Evolutionary conservation across 2,113 vertebrate genomes (phyloP).

Genomic region (Myrmecobius fasciatus): DNA sequence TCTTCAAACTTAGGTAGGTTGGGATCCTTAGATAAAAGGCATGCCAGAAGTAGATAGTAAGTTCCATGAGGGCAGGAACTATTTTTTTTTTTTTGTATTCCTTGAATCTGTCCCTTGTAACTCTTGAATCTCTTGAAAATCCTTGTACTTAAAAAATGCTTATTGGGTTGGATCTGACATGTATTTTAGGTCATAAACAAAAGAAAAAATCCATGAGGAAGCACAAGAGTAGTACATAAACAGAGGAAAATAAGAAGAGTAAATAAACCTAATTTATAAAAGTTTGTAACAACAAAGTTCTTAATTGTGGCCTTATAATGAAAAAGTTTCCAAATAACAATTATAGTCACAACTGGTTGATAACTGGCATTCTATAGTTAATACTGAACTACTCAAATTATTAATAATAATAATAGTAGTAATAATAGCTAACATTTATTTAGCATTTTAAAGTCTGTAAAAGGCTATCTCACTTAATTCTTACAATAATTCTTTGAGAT

Average conservation of each 20-base stretch:
- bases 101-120: not conserved
- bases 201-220: not conserved
- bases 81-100: not conserved
- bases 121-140: too few relatives aligned
- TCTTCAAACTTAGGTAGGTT: not conserved
- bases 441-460: not conserved
- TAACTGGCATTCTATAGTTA: not conserved
- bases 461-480: not conserved
- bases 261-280: not conserved
- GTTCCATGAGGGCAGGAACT: not conserved
- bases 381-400: not conserved
- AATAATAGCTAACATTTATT: not conserved
- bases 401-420: not conserved
- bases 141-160: not conserved
- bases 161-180: not conserved
- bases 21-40: not conserved
- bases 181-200: not conserved
- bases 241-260: not conserved
- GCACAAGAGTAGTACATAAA: not conserved
- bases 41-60: not conserved
- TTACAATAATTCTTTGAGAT: not conserved
- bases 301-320: not conserved
- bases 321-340: conserved; percentile 28
- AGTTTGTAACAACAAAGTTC: too few relatives aligned
- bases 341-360: not conserved